Conservation (phyloP, 2,113 vertebrate species). For the Hyperopisus bebe region DNA sequence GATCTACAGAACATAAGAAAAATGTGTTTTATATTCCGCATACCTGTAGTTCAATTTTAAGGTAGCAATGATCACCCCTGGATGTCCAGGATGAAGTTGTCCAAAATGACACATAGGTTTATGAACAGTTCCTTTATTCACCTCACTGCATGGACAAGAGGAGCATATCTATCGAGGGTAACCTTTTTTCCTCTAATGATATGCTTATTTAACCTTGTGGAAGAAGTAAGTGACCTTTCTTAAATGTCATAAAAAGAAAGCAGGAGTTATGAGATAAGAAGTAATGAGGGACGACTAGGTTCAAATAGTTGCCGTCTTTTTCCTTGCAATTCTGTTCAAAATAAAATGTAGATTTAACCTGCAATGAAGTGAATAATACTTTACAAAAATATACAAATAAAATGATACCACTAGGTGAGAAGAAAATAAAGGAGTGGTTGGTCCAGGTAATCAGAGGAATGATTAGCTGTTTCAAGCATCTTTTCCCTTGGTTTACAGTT, state of each 20-base stretch:
- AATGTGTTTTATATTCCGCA: background rate
- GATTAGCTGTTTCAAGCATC: background rate
- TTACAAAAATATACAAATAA: background rate
- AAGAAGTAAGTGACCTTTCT: conserved; percentile 20
- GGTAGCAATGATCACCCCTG: background rate
- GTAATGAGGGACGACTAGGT: background rate
- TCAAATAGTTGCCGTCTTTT: background rate
- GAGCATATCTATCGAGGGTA: background rate
- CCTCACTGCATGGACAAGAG: background rate
- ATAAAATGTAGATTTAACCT: background rate
- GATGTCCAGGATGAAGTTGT: background rate
- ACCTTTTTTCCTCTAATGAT: conserved; percentile 5
- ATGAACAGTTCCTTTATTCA: background rate
- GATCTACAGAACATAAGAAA: background rate
- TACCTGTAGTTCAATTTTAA: background rate
- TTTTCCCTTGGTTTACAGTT: background rate
- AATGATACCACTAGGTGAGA: background rate
- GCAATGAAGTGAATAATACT: background rate
- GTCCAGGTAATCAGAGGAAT: background rate
- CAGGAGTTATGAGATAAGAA: conserved; percentile 3
- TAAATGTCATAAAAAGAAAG: conserved; percentile 1
- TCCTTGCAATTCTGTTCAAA: background rate
- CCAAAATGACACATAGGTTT: background rate
- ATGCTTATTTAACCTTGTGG: conserved; percentile 3
- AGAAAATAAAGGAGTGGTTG: background rate